Conservation (phyloP, 1,140 invertebrate species). For the Cherax quadricarinatus region DNA sequence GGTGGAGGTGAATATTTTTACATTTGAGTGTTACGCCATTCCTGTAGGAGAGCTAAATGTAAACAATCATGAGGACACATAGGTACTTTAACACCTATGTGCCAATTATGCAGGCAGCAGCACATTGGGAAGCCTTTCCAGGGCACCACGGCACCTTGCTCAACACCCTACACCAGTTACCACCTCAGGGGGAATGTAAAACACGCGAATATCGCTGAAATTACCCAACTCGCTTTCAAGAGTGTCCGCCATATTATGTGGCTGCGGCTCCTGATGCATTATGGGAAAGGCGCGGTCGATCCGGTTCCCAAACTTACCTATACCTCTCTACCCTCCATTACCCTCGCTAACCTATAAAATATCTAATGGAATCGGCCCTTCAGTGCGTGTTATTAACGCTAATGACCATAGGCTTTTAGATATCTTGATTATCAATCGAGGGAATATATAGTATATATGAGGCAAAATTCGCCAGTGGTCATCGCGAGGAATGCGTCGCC, state of each 20-base stretch:
- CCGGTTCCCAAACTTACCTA: slow-evolving; percentile 43
- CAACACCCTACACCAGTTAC: not conserved
- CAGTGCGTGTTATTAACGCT: not conserved
- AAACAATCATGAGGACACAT: slow-evolving; percentile 31
- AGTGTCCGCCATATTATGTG: slow-evolving; percentile 69
- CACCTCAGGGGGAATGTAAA: not conserved
- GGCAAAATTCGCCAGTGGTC: slow-evolving; percentile 2
- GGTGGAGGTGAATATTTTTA: slow-evolving; percentile 25
- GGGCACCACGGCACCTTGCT: not conserved
- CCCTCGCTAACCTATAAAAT: not conserved
- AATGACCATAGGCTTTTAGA: not conserved
- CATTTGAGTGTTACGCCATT: slow-evolving; percentile 68
- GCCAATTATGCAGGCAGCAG: not conserved
- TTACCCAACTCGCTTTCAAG: slow-evolving; percentile 71
- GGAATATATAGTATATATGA: not conserved
- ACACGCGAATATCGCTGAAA: slow-evolving; percentile 34
- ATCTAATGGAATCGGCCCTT: not conserved
- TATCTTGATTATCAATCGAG: not conserved
- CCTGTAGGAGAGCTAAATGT: slow-evolving; percentile 41
- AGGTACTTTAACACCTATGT: not conserved
- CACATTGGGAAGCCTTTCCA: not conserved
- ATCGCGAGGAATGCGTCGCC: slow-evolving; percentile 31
- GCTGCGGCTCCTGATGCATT: slow-evolving; percentile 59
- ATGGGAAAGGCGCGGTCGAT: slow-evolving; percentile 67
- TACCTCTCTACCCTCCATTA: not conserved